Base-by-base conservation (phyloP, 1,140 invertebrate genomes). In the Ceratosolen solmsi region DNA sequence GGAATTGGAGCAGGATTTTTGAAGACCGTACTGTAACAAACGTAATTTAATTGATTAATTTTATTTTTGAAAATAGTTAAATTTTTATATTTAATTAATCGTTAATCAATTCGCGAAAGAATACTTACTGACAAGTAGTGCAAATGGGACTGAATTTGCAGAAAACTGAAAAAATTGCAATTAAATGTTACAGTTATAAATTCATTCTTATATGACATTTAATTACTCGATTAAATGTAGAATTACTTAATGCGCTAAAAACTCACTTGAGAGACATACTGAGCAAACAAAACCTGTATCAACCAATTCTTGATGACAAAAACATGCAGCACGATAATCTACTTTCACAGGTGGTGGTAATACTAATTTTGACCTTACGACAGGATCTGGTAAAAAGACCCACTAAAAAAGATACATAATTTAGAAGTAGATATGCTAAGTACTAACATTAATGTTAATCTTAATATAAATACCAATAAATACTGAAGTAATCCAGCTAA, bases 211-310 rank as follows among this genome's bases (percentile, higher is more conserved):
- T 25, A n/a, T 30, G 20, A n/a, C n/a, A n/a, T n/a, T n/a, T n/a
- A n/a, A n/a, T n/a, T n/a, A n/a, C n/a, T n/a, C n/a, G n/a, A 56
- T 5, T 22, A 73, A 33, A 15, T 56, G 33, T 36, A n/a, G n/a
- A 56, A 46, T 70, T 60, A 41, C 20, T 68, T 65, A 65, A 54
- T 68, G 36, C 20, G 22, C 38, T 33, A 36, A 80, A 30, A 41
- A 92, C 94, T 94, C 92, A 98, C 96, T 97, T 87, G 98, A 98
- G 36, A 99, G 93, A 92, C 99, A 99, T 80, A 99, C 96, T 7
- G 98, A 99, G 91, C 98, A 99, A 22, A 99, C 98, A 91, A 97
- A 99, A 76, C 98, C 98, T 87, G 99, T 96, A 87, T 99, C 98
- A 70, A 99, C 96, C 46, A 99, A 93, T 87, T 98, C 97, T n/a